phyloP scores from a whole-genome alignment of 2,797 vertebrate genomes.

The Lacerta bilineata region DNA sequence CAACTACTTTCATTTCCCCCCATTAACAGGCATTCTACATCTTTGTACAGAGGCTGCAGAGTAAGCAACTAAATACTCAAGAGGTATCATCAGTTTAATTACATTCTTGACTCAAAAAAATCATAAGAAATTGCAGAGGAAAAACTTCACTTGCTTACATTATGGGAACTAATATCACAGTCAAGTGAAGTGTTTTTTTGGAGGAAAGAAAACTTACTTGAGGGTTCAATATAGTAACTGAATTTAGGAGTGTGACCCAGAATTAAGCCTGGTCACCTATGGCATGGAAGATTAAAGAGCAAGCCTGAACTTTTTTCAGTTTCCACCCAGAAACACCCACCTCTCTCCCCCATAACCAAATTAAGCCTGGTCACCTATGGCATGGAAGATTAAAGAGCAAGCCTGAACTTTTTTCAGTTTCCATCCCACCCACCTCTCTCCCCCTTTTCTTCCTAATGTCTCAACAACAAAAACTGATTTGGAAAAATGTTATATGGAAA shows the following conservation, averaged over 20 bases:
- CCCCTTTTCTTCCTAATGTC: no score
- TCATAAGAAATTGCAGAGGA: not conserved
- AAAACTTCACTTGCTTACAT: not conserved
- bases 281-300: not conserved
- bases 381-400: not conserved
- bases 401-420: not conserved
- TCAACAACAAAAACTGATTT: no score
- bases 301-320: not conserved
- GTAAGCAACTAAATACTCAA: constrained; percentile 21
- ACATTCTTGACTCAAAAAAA: constrained; percentile 20
- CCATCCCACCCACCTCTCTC: no score
- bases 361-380: not conserved
- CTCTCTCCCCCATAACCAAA: no score
- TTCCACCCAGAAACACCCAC: not conserved
- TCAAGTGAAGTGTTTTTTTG: not conserved
- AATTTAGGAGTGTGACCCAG: not conserved
- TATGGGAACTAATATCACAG: constrained; percentile 8
- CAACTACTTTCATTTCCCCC: not conserved
- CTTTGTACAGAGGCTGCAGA: constrained; percentile 4
- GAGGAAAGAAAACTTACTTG: not conserved
- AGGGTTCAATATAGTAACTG: not conserved
- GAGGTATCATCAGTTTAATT: constrained; percentile 34
- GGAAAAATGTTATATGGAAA: no score
- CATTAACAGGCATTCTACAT: not conserved
- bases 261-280: not conserved